phyloP scores from a whole-genome alignment of 2,888 invertebrate genomes.

The Minunthozetes semirufus region DNA sequence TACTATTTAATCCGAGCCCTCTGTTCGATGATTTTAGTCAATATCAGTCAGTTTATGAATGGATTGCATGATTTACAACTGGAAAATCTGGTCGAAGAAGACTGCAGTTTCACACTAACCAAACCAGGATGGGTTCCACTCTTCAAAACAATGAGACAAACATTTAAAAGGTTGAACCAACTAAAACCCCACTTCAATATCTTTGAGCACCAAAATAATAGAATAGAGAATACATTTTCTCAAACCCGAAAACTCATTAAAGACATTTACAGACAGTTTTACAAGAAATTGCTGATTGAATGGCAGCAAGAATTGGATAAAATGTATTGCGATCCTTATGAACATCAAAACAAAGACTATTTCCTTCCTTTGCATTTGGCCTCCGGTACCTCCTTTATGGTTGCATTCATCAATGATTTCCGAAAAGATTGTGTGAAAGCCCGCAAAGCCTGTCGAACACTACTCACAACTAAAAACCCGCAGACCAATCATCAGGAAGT shows the following conservation, averaged over 20 bases:
- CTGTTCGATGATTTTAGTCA: neutral
- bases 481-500: neutral
- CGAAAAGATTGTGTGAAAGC: neutral
- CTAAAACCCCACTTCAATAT: neutral
- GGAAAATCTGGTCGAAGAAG: neutral
- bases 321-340: too few relatives aligned
- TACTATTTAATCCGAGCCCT: neutral
- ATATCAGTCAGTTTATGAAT: neutral
- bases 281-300: neutral
- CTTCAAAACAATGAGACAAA: neutral
- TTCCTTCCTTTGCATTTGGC: neutral
- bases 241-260: neutral
- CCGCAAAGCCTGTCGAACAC: neutral
- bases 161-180: neutral
- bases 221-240: neutral
- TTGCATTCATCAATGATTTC: neutral
- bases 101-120: neutral
- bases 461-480: neutral
- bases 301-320: neutral
- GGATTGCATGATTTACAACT: neutral
- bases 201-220: neutral
- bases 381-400: neutral
- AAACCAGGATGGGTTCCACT: slow-evolving; percentile 13
- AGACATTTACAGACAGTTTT: neutral
- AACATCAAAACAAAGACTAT: neutral